A percentile compares a stretch with the other conserved stretches of the same genome.
phyloP scores from a whole-genome alignment of 2,888 invertebrate species.

The Eurytoma adleriae region DNA sequence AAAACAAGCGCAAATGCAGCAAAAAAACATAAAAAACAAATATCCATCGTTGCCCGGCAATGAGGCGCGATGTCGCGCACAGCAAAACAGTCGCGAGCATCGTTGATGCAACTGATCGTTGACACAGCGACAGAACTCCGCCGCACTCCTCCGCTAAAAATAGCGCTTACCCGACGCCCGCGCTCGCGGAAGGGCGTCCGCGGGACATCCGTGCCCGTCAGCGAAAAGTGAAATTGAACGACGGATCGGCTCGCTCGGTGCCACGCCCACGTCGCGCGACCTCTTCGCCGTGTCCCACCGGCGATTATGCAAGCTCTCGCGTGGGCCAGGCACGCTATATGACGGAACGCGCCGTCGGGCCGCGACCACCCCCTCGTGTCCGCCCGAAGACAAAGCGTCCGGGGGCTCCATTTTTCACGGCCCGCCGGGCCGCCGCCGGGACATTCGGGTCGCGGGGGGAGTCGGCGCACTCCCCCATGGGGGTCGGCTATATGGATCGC shows the following conservation, averaged over 20 bases:
- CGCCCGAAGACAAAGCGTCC: not conserved
- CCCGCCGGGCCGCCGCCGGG: not conserved
- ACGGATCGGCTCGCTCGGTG: slow-evolving; percentile 18
- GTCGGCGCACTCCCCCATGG: not conserved
- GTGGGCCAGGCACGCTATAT: not conserved
- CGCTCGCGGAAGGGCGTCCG: not conserved
- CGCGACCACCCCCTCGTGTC: not conserved
- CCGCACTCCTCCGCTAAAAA: not conserved
- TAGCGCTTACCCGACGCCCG: not conserved
- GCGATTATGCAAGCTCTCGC: not conserved
- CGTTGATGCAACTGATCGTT: slow-evolving; percentile 5
- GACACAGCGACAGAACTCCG: not conserved
- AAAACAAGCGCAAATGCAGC: no score
- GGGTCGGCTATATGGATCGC: not conserved
- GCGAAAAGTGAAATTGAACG: slow-evolving; percentile 50
- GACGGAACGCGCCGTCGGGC: not conserved
- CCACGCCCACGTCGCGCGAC: slow-evolving; percentile 48
- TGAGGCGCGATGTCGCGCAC: no score
- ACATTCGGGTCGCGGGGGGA: slow-evolving; percentile 5
- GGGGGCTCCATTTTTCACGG: slow-evolving; percentile 14
- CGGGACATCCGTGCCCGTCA: not conserved
- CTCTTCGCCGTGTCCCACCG: slow-evolving; percentile 25
- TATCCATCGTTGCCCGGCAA: no score
- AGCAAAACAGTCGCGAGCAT: not conserved
- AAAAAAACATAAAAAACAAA: no score